These are phyloP conservation scores for Troides aeacus DNA, from an alignment of 2,888 invertebrate genomes.

Conservation along the genomic window DNA sequence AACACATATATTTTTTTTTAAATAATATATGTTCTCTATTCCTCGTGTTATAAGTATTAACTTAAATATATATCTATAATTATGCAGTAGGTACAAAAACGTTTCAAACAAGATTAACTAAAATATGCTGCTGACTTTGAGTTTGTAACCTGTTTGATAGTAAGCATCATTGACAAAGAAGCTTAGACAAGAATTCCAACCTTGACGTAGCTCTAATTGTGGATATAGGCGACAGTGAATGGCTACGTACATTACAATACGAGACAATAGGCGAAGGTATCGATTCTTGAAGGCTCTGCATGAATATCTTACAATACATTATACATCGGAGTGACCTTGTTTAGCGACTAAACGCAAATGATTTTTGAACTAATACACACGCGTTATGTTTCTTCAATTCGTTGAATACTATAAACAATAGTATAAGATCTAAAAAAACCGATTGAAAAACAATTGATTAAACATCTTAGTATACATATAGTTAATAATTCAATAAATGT, in stretches of 20 bases:
- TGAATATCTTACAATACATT: constrained; percentile 37
- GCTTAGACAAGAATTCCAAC: constrained; percentile 44
- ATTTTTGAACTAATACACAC: background rate
- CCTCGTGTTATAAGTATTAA: background rate
- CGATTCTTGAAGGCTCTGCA: constrained; percentile 43
- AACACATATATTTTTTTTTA: too few species aligned
- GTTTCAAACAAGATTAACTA: background rate
- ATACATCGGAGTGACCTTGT: constrained; percentile 18
- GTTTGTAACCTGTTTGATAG: constrained; percentile 20
- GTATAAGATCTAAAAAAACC: too few species aligned
- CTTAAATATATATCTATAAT: background rate
- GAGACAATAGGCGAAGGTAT: constrained; percentile 50
- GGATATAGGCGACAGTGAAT: constrained; percentile 52
- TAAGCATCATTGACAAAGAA: constrained; percentile 30
- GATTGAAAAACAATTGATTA: too few species aligned
- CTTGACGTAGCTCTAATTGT: constrained; percentile 55
- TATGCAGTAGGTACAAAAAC: background rate
- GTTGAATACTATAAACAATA: background rate
- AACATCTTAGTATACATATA: too few species aligned
- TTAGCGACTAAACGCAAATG: constrained; percentile 13
- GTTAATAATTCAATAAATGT: too few species aligned
- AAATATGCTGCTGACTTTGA: constrained; percentile 17
- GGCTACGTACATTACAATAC: constrained; percentile 52
- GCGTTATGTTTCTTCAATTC: background rate
- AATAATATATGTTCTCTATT: background rate